phyloP scores from a whole-genome alignment of 2,888 invertebrate species.

The Sinopyrophorus schimmeli region DNA sequence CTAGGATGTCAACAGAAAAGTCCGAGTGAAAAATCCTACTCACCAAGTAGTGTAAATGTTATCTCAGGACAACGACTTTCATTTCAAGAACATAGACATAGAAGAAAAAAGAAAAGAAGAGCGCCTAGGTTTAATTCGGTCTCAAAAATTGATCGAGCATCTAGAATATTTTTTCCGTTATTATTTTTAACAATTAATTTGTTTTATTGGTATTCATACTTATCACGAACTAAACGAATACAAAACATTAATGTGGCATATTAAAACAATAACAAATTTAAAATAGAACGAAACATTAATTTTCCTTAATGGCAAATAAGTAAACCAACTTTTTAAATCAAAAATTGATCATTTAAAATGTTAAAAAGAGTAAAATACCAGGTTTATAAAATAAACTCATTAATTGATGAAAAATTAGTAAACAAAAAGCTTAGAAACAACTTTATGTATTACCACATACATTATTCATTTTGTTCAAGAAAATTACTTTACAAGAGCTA shows the following conservation, averaged over 20 bases:
- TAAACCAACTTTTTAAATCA: too few species aligned
- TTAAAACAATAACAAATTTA: too few species aligned
- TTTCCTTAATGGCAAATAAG: too few species aligned
- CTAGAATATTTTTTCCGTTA: conserved; percentile 75
- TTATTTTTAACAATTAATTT: conserved; percentile 75
- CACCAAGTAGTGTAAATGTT: conserved; percentile 34
- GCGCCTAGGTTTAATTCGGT: conserved; percentile 76
- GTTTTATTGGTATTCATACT: conserved; percentile 78
- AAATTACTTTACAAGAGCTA: too few species aligned
- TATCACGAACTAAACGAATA: conserved; percentile 65
- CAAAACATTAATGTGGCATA: conserved; percentile 45
- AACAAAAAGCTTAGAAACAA: too few species aligned
- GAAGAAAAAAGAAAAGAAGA: conserved; percentile 52
- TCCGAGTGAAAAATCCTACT: conserved; percentile 29
- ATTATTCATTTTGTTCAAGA: too few species aligned
- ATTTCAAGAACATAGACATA: conserved; percentile 36
- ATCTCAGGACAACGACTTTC: conserved; percentile 42
- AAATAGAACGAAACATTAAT: too few species aligned
- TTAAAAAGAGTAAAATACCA: too few species aligned
- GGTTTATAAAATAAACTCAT: too few species aligned
- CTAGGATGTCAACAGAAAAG: conserved; percentile 40
- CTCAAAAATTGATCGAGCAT: conserved; percentile 77
- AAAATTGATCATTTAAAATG: too few species aligned
- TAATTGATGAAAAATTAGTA: too few species aligned
- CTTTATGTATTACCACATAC: too few species aligned